phyloP scores from a whole-genome alignment of 2,797 vertebrate genomes.

The Selene dorsalis region DNA sequence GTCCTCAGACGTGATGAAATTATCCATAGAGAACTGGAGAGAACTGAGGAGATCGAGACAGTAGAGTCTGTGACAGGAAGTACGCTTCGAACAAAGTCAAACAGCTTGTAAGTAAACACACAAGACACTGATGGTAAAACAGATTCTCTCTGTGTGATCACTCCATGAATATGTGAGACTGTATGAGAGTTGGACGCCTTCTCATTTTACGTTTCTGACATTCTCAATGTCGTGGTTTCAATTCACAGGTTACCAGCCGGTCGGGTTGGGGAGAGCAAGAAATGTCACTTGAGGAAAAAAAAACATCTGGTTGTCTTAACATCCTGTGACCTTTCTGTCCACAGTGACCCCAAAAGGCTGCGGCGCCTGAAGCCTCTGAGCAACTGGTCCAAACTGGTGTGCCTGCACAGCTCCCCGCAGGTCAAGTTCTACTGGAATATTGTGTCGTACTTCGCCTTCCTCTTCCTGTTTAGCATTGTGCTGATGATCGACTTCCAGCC shows the following conservation, averaged over 20 bases:
- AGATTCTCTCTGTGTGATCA: neutral
- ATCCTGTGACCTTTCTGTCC: conserved; percentile 23
- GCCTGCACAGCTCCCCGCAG: conserved; percentile 78
- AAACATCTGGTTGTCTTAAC: too few species aligned
- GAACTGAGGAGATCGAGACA: conserved; percentile 69
- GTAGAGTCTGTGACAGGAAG: conserved; percentile 69
- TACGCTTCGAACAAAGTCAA: conserved; percentile 24
- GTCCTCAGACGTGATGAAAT: conserved; percentile 78
- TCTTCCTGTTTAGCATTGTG: conserved; percentile 92
- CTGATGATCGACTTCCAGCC: conserved; percentile 95
- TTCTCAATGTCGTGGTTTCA: neutral
- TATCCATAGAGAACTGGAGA: conserved; percentile 75
- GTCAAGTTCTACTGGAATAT: conserved; percentile 94
- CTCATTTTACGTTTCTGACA: neutral
- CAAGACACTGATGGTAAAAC: neutral
- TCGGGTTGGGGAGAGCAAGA: neutral
- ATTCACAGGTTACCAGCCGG: neutral
- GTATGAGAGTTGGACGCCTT: neutral
- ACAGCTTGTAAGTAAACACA: conserved; percentile 64
- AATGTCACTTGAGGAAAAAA: neutral
- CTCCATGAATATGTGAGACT: neutral
- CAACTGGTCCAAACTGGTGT: conserved; percentile 69
- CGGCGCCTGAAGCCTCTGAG: conserved; percentile 66
- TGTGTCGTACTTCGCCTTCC: conserved; percentile 93
- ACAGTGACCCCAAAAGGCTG: conserved; percentile 29